Conservation (phyloP, 2,113 vertebrate species). For the Dasyornis broadbenti region DNA sequence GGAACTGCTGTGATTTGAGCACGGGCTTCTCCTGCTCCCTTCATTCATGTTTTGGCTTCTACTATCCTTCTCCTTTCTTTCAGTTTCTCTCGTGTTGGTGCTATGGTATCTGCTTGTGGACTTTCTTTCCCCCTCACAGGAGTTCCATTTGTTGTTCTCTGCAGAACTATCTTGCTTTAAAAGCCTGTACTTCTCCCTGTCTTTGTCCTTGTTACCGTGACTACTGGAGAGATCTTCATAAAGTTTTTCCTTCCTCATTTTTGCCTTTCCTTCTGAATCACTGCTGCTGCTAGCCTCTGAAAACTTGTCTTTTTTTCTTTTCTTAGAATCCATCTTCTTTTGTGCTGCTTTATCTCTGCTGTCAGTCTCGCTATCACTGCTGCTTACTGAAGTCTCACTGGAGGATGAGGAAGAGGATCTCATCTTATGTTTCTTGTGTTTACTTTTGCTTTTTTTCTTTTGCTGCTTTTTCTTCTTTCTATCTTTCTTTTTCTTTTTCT, state of each 20-base stretch:
- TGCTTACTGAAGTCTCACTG: constrained; percentile 74
- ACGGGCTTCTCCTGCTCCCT: constrained; percentile 37
- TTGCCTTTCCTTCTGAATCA: constrained; percentile 71
- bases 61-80: constrained; percentile 48
- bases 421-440: constrained; percentile 81
- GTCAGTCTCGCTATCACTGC: constrained; percentile 77
- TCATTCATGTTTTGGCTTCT: constrained; percentile 66
- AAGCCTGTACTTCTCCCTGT: constrained; percentile 47
- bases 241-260: constrained; percentile 72
- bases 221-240: constrained; percentile 62
- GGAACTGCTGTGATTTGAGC: constrained; percentile 43
- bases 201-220: constrained; percentile 66
- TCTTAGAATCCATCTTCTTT: constrained; percentile 77
- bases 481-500: constrained; percentile 84
- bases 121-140: constrained; percentile 64
- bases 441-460: constrained; percentile 83
- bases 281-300: constrained; percentile 70
- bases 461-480: constrained; percentile 85
- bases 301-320: constrained; percentile 75
- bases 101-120: constrained; percentile 64
- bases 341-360: constrained; percentile 71
- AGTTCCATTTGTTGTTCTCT: constrained; percentile 58
- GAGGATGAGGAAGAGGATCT: constrained; percentile 69
- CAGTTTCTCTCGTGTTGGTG: constrained; percentile 50
- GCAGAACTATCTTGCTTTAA: constrained; percentile 55